A percentile compares a stretch with the other conserved stretches of the same genome.
Conservation (phyloP, 2,113 vertebrate species). For the Xiphophorus hellerii region DNA sequence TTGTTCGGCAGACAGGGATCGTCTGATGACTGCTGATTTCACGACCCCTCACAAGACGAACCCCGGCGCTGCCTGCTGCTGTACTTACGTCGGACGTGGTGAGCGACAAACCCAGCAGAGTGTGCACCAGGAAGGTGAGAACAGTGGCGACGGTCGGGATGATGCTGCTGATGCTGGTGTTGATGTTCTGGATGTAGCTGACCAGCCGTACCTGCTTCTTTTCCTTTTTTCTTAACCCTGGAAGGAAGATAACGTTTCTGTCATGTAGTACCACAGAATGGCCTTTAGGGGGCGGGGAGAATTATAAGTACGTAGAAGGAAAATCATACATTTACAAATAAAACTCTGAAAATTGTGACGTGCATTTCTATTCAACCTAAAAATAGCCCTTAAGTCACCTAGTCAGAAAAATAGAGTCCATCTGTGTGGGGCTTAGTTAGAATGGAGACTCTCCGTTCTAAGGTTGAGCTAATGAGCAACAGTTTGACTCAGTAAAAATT, state of each 20-base stretch:
- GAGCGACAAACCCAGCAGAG: slow-evolving; percentile 68
- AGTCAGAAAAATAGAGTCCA: background rate
- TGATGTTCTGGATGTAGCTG: slow-evolving; percentile 79
- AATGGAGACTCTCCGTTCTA: background rate
- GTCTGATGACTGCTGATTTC: background rate
- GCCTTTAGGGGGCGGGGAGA: background rate
- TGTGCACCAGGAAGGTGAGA: slow-evolving; percentile 82
- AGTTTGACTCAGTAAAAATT: too few relatives aligned
- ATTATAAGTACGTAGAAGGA: background rate
- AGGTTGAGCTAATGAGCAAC: background rate
- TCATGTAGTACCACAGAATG: background rate
- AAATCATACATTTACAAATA: background rate
- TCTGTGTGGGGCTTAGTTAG: background rate
- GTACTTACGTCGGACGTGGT: slow-evolving; percentile 77
- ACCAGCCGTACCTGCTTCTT: slow-evolving; percentile 69
- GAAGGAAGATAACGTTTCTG: background rate
- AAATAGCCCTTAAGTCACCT: background rate
- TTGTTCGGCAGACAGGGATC: background rate
- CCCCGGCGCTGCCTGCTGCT: background rate
- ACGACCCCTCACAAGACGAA: too few relatives aligned
- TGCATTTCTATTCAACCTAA: background rate
- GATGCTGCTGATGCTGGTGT: slow-evolving; percentile 65
- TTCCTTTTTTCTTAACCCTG: slow-evolving; percentile 80
- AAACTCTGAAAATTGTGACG: background rate
- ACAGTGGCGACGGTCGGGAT: slow-evolving; percentile 77